Evolutionary conservation across 2,888 invertebrate genomes (phyloP), one percentile per base, ranked within the genome.

Genomic region (Sycophila texana): DNA sequence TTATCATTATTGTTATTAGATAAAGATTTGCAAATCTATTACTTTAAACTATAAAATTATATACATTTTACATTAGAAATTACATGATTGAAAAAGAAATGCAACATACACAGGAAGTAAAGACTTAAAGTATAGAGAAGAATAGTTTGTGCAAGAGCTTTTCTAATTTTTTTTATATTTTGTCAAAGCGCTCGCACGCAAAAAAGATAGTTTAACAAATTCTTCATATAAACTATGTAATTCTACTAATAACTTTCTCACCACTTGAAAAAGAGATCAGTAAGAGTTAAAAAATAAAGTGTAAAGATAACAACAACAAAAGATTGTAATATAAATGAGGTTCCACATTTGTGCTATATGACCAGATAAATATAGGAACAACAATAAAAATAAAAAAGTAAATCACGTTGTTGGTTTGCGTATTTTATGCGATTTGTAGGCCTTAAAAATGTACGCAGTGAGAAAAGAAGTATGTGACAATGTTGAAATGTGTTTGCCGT

Each of bases 401-500:
- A 74, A 74, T 71, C 70, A 39, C 0, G 61, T 0, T 49, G 16
- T n/a, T 30, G 60, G 74, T 74, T 78, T 68, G 49, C 53, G 26
- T 39, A 57, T 30, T 70, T 16, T 74, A 16, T 60, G 71, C 53
- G 47, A 75, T 67, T 10, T 70, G 61, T 74, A 71, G 70, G 74
- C 71, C 66, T 79, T 75, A 71, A 68, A 39, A 74, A 20, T 71
- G 53, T 65, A 65, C 53, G 16, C 67, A 78, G 20, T 51, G 39
- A 71, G 47, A 68, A 58, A 22, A 20, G 49, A 16, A 74, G 58
- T 76, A 61, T 63, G 67, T 63, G 49, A 58, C 61, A 68, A 73
- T 68, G 49, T 76, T 80, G 22, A 71, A 55, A 53, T 75, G 49
- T 67, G 22, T 75, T 71, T n/a, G 72, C 58, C 16, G 66, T 51